Conservation (phyloP, 2,113 vertebrate genomes). For the Aldabrachelys gigantea region DNA sequence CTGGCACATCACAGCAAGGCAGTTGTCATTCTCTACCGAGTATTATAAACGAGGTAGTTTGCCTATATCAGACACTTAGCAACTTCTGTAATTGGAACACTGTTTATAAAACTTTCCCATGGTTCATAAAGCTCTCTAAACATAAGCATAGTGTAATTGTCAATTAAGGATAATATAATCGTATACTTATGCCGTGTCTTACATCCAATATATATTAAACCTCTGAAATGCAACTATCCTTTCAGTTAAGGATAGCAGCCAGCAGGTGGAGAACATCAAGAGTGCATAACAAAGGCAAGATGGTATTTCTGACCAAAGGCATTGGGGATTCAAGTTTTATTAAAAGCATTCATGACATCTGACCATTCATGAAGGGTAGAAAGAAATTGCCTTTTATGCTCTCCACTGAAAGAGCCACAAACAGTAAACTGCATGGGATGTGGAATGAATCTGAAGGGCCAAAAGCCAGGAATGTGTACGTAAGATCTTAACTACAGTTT, state of each 20-base stretch:
- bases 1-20: background rate
- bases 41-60: background rate
- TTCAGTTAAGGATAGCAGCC: background rate
- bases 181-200: background rate
- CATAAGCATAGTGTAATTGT: background rate
- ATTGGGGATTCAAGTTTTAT: background rate
- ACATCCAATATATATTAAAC: no score
- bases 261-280: background rate
- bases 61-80: background rate
- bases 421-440: background rate
- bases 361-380: background rate
- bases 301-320: background rate
- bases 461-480: no score
- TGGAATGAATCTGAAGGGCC: background rate
- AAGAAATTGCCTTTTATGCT: background rate
- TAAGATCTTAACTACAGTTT: no score
- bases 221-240: no score
- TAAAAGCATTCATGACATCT: accelerated
- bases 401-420: background rate
- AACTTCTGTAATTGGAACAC: background rate
- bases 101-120: background rate
- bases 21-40: background rate
- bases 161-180: background rate
- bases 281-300: accelerated
- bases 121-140: background rate